Evolutionary conservation across 2,888 invertebrate species (phyloP), one percentile per base, ranked within the genome.

Genomic region (Ichneumoninae sp.): DNA sequence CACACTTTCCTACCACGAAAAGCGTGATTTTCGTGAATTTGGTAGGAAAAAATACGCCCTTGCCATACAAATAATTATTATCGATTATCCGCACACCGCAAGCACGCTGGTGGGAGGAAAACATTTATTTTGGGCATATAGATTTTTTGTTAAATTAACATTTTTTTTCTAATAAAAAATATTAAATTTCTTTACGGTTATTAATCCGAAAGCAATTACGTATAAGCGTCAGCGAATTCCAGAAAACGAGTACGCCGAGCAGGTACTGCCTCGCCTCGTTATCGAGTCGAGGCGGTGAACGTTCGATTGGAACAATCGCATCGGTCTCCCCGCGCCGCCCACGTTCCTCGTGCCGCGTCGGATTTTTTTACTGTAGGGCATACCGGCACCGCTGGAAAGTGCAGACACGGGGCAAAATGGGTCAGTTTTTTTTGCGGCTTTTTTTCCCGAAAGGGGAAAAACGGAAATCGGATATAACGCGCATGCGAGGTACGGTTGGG

Each of bases 281-380:
- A 71, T 44, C 54, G 40, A 71, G 19, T 33, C 26, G 22, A 57
- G 16, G 40, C 16, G 19, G 19, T 22, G 40, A 71, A 57, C 54
- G 57, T 57, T 57, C 36, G 40, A 33, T 8, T 16, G 33, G 36
- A 36, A 52, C 36, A 40, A 71, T 57, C 19, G 52, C 50, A 70
- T 52, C n/a, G 52, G 4, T 16, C n/a, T 6, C n/a, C n/a, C 52
- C 52, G n/a, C 33, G 33, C 33, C 33, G 7, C 33, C 10, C 40
- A 40, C 10, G 10, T 40, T 40, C 10, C 8, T 4, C n/a, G 52
- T 52, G 52, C 52, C 52, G n/a, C n/a, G 52, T 52, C n/a, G 52
- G n/a, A 52, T 52, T 52, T 52, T 52, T 52, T n/a, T n/a, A 52
- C 52, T n/a, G n/a, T n/a, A 40, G 10, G 40, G 40, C 40, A 10